Base-by-base conservation (phyloP, 2,797 vertebrate species). In the Dicrostonyx torquatus region DNA sequence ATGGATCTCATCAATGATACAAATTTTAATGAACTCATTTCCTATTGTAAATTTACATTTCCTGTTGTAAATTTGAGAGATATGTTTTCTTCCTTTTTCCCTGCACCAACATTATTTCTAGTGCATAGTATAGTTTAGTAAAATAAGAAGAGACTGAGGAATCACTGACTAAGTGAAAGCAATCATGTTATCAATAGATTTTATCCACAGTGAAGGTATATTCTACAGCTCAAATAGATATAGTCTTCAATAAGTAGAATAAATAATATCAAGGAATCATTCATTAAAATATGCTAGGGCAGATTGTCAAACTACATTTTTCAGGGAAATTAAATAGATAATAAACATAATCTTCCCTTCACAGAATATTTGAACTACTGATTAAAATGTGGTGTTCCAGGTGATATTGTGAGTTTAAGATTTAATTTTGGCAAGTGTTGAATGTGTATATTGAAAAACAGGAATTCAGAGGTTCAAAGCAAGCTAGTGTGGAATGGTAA, bases 361-460 rank as follows among this genome's bases (percentile, higher is more conserved):
- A 55, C 22, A 18, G 14, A 55, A 37, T 40, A 24, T 55, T 53
- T 8, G 24, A 89, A 37, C 84, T 89, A 26, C 34, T 91, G 60
- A 73, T 87, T 95, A 89, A 95, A 93, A 82, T 75, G 14, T 58
- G 9, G n/a, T 3, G 9, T 90, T 29, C 40, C 31, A 85, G 45
- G 55, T 18, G 83, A 86, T 48, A 45, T 2, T 64, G 31, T 93
- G 48, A 88, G 87, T 70, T 96, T 85, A 70, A 24, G 18, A 4
- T 75, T 94, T 95, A 58, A 76, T 88, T 93, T 94, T 95, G 26
- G 90, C 20, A 68, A 87, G 60, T 0, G 2, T 37, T 9, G 26
- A 92, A 6, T 72, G 1, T 2, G 34, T 60, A 6, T 91, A 4
- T 37, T 90, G 24, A 75, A 94, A 94, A 91, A 70, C 45, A 85